These are phyloP conservation scores for Trichonephila clavipes DNA, from an alignment of 1,140 invertebrate species.

Conservation along the genomic window DNA sequence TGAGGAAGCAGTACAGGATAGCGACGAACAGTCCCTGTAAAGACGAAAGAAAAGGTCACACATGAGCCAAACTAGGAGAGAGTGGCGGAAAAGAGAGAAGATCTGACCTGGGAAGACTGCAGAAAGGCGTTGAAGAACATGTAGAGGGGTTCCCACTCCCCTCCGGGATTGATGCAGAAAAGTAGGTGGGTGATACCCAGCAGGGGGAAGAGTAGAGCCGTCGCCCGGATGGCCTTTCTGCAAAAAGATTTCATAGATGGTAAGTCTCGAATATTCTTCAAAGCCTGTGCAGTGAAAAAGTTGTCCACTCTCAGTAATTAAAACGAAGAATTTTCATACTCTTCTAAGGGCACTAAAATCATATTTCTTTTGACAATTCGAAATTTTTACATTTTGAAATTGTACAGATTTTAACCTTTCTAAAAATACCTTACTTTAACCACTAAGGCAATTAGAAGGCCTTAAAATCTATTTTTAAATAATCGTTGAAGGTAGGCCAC, in stretches of 20 bases:
- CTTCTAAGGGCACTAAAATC: too few relatives aligned
- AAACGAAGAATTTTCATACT: too few relatives aligned
- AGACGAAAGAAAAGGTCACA: conserved; percentile 41
- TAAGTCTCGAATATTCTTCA: too few relatives aligned
- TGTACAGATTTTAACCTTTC: too few relatives aligned
- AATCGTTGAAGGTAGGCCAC: too few relatives aligned
- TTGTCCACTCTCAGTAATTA: too few relatives aligned
- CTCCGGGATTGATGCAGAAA: conserved; percentile 82
- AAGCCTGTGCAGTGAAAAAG: too few relatives aligned
- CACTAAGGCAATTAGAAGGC: too few relatives aligned
- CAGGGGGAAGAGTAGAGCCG: conserved; percentile 83
- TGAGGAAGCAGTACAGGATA: conserved; percentile 83
- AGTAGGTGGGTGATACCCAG: conserved; percentile 83
- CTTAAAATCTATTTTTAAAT: too few relatives aligned
- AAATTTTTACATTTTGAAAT: too few relatives aligned
- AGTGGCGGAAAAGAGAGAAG: background rate
- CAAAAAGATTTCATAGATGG: background rate
- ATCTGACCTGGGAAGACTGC: conserved; percentile 82
- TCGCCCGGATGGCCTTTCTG: conserved; percentile 84
- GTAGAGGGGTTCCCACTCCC: conserved; percentile 80
- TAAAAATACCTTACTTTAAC: too few relatives aligned
- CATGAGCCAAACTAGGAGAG: background rate
- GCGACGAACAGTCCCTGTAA: conserved; percentile 83
- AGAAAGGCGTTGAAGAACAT: conserved; percentile 83
- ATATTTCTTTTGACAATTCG: too few relatives aligned